Conservation (phyloP, 1,140 invertebrate genomes). For the Ladona fulva region DNA sequence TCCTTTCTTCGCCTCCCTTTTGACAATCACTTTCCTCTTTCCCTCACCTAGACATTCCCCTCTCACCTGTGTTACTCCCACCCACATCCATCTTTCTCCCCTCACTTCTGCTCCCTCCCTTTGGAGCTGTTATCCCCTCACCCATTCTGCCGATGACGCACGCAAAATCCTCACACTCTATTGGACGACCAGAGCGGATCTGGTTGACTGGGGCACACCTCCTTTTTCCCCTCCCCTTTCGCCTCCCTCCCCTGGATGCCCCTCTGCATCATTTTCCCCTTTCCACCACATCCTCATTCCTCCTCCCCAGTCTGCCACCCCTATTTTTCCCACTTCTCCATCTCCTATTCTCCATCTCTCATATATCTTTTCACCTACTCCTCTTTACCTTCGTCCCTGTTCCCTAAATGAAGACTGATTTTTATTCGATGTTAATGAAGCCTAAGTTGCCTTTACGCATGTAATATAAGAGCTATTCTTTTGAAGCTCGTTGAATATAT, state of each 20-base stretch:
- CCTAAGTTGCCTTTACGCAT: no score
- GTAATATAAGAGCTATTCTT: no score
- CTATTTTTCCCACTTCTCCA: background rate
- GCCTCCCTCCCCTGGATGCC: background rate
- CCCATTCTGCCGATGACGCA: background rate
- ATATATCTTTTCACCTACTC: background rate
- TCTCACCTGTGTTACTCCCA: background rate
- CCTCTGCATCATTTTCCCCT: background rate
- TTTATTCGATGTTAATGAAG: no score
- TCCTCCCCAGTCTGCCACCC: no score
- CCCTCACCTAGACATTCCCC: background rate
- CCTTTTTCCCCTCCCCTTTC: background rate
- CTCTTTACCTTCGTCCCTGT: background rate
- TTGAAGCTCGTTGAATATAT: no score
- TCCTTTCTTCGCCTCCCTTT: background rate
- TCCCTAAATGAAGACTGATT: background rate
- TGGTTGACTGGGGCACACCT: background rate
- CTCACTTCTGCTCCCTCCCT: background rate
- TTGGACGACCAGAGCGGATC: background rate
- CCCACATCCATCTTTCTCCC: background rate
- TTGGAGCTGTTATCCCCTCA: background rate
- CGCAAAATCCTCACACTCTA: background rate
- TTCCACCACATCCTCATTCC: background rate
- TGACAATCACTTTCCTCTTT: background rate
- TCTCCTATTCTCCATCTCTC: background rate